Base-by-base conservation (phyloP, 2,797 vertebrate species). In the Aldrovandia affinis region DNA sequence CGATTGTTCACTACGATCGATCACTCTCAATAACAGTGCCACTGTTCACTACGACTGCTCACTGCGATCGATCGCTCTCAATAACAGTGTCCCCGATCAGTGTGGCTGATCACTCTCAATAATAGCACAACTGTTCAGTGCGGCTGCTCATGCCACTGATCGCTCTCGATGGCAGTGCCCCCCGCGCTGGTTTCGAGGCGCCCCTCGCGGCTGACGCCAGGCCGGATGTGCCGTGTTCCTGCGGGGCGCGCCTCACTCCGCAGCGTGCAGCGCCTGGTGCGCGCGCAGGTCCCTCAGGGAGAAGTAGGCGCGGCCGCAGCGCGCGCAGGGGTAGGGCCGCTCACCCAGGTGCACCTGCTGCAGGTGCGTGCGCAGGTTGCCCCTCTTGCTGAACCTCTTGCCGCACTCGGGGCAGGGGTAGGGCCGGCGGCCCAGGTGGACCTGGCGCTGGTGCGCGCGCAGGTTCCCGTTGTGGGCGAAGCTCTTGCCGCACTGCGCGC, bases 341-440 rank as follows among this genome's bases (percentile, higher is more conserved):
- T 44, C 73, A 14, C 93, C 94, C 84, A 94, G 93, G 83, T 95
- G 94, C 52, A 95, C 93, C 88, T 93, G 90, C 88, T 95, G 93
- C 88, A 94, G 94, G 88, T 95, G 94, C 18, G 94, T 92, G 83
- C 94, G 89, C 20, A 95, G 88, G 89, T 95, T 94, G 47, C 94
- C 94, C 82, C 93, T 91, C 86, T 95, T 93, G 15, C 94, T 93
- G 81, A 95, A 95, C 70, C 93, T 89, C 83, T 95, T 94, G 0
- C 94, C 94, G 10, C 94, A 95, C 83, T 95, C 93, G 0, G 90
- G 84, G 88, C 94, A 95, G 15, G 92, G 92, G 33, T 94, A 95
- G 2, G 94, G 94, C 83, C 94, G 93, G 88, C 94, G 94, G n/a
- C 94, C 93, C 94, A 94, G 93, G 89, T 95, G 94, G 59, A 95